A percentile compares a stretch with the other conserved stretches of the same genome.
phyloP scores from a whole-genome alignment of 2,113 vertebrate species.

The Kryptolebias marmoratus region DNA sequence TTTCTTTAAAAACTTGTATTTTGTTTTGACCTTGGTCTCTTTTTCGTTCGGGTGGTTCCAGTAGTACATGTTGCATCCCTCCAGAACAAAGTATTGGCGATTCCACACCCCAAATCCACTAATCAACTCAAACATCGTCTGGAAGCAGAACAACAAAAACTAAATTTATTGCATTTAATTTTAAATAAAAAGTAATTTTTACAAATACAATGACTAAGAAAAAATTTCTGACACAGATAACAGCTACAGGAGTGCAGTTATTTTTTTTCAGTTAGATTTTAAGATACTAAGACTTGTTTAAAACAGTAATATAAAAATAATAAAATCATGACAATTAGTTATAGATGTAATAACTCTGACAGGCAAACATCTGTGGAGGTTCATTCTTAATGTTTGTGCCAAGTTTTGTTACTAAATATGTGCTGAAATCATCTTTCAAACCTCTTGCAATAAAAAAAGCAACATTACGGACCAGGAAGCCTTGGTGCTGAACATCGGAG shows the following conservation, averaged over 20 bases:
- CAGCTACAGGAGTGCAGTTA: no score
- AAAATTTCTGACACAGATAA: neutral
- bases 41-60: conserved; percentile 83
- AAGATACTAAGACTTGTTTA: neutral
- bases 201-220: no score
- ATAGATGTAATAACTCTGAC: no score
- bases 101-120: conserved; percentile 82
- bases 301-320: no score
- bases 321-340: no score
- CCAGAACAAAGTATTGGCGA: conserved; percentile 78
- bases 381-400: no score
- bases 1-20: neutral
- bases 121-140: conserved; percentile 84
- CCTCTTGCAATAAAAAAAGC: neutral
- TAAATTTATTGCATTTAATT: neutral
- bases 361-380: no score
- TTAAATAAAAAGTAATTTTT: neutral
- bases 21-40: conserved; percentile 69
- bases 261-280: neutral
- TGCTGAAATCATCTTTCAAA: no score
- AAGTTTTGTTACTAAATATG: no score
- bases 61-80: conserved; percentile 70
- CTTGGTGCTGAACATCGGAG: conserved; percentile 77
- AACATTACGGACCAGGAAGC: conserved; percentile 80
- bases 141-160: neutral